phyloP scores from a whole-genome alignment of 2,113 vertebrate genomes.

The Rhodinocichla rosea region DNA sequence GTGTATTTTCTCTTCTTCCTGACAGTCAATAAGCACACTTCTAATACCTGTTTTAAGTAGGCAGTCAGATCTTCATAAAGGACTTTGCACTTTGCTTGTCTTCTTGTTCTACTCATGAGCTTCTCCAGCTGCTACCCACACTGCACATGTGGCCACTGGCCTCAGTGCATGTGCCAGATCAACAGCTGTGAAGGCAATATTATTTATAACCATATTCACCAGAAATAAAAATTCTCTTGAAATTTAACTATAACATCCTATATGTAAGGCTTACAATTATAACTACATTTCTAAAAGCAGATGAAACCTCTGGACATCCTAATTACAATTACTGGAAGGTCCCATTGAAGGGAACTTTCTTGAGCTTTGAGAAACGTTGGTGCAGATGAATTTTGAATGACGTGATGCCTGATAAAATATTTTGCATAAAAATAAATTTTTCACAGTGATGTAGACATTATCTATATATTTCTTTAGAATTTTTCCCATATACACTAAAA shows the following conservation, averaged over 20 bases:
- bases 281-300: not conserved
- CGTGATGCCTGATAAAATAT: not conserved
- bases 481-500: not conserved
- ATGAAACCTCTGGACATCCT: not conserved
- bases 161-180: not conserved
- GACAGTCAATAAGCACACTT: not conserved
- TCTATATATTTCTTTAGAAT: not conserved
- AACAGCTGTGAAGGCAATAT: slow-evolving; percentile 5
- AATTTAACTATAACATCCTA: not conserved
- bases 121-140: slow-evolving; percentile 5
- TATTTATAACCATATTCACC: not conserved
- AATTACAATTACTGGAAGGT: not conserved
- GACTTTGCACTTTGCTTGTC: not conserved
- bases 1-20: not conserved
- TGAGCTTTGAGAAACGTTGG: not conserved
- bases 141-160: not conserved
- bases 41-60: not conserved
- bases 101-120: not conserved
- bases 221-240: not conserved
- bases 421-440: not conserved
- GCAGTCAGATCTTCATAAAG: not conserved
- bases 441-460: not conserved
- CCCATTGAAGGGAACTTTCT: not conserved
- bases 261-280: not conserved
- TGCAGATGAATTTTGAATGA: not conserved